Evolutionary conservation across 2,888 invertebrate genomes (phyloP).

Genomic region (Diaphora mendica): DNA sequence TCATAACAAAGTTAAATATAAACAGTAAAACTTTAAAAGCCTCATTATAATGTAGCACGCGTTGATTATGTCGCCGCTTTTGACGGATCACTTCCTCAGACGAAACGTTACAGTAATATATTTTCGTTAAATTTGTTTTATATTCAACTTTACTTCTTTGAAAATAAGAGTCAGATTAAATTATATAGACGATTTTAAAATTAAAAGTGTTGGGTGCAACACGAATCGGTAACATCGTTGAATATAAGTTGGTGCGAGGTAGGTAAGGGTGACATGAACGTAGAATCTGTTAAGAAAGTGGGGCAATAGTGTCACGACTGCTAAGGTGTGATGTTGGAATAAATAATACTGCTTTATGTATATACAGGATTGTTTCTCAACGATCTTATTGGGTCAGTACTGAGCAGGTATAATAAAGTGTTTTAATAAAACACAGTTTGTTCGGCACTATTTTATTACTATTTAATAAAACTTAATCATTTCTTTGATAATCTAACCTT

Average conservation of each 20-base stretch:
- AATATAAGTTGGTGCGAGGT: conserved; percentile 34
- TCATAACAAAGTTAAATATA: conserved; percentile 51
- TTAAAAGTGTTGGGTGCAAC: conserved; percentile 46
- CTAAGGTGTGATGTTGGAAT: conserved; percentile 33
- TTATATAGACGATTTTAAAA: conserved; percentile 19
- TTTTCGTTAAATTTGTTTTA: conserved; percentile 13
- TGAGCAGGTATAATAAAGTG: background rate
- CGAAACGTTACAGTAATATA: conserved; percentile 28
- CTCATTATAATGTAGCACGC: conserved; percentile 70
- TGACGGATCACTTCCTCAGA: conserved; percentile 73
- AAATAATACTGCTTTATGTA: conserved; percentile 26
- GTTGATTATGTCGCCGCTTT: conserved; percentile 64
- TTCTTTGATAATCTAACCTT: background rate
- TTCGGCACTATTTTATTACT: background rate
- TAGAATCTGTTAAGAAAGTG: conserved; percentile 48
- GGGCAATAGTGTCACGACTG: conserved; percentile 27
- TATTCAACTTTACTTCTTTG: background rate
- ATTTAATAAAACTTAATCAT: background rate
- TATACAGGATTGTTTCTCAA: background rate
- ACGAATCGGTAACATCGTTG: conserved; percentile 42
- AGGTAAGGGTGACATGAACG: conserved; percentile 40
- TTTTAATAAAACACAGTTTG: background rate
- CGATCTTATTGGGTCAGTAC: background rate
- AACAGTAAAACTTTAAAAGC: conserved; percentile 55
- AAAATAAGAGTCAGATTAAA: background rate